Evolutionary conservation across 2,797 vertebrate genomes (phyloP), one percentile per base, ranked within the genome.

Genomic region (Mormyrops attenuatus): DNA sequence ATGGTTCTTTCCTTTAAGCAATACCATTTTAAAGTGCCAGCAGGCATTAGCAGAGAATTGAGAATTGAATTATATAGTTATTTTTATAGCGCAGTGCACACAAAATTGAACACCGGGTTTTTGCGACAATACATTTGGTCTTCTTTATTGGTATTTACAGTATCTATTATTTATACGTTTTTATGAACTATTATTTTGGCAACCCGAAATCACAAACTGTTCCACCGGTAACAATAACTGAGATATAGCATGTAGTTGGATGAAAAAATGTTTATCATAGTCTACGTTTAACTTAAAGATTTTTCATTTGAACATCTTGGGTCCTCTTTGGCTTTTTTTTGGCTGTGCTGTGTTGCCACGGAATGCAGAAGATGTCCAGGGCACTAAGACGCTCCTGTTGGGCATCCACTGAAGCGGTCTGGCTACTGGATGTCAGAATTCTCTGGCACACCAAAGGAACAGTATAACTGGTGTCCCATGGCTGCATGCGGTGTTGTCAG

Each of bases 71-170:
- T 50, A 84, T 50, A 50, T 84, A 13, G 17, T 50, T 47, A 50
- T 47, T 84, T 84, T 84, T 84, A 84, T 84, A 84, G 44, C 8
- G 38, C 5, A 11, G 41, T 26, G 20, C 80, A n/a, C 13, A 84
- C 44, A 50, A 50, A 47, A 84, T 50, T 84, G 47, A 84, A 84
- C 80, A 82, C 17, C 77, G 22, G 47, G 63, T 17, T 84, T 50
- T 15, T 8, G 2, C 41, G 17, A 84, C 80, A 84, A 50, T 50
- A 50, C 80, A 84, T 84, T 84, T 5, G 4, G n/a, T 84, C 47
- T 49, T 84, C 38, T 84, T 84, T 84, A 84, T 84, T 84, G 80
- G 41, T 50, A 50, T 84, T 84, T 84, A 84, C 41, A 50, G 80
- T 26, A 49, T 84, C 69, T 84, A 84, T 47, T 50, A 84, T 84